These are phyloP conservation scores for Pelecanoides urinatrix DNA, from an alignment of 2,113 vertebrate species.

Conservation along the genomic window DNA sequence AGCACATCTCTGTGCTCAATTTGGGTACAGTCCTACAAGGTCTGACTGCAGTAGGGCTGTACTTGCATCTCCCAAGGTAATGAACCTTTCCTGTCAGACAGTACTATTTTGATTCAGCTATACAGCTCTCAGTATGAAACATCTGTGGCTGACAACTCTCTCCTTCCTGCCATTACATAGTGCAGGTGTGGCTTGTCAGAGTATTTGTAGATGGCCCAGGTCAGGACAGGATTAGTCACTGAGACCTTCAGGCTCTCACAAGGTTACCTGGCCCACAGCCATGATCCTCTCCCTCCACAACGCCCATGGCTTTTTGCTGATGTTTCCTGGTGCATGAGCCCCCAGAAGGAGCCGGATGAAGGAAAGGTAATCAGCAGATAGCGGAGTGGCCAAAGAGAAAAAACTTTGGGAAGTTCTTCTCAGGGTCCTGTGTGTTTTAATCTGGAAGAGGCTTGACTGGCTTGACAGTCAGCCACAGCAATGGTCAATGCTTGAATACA, in stretches of 20 bases:
- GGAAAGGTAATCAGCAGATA: not conserved
- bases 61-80: not conserved
- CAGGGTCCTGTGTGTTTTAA: not conserved
- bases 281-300: not conserved
- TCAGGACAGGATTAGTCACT: not conserved
- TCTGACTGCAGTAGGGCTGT: not conserved
- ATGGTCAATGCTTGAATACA: fast-evolving
- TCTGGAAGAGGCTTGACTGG: not conserved
- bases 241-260: not conserved
- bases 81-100: not conserved
- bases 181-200: not conserved
- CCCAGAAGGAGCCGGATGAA: not conserved
- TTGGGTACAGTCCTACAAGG: not conserved
- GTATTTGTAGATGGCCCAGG: not conserved
- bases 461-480: not conserved
- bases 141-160: not conserved
- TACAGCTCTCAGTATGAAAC: not conserved
- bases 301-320: fast-evolving
- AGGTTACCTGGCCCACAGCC: not conserved
- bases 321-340: not conserved
- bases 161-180: not conserved
- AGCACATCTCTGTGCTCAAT: not conserved
- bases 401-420: not conserved
- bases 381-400: not conserved
- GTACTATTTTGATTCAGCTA: not conserved